Conservation (phyloP, 1,140 invertebrate species). For the Drosophila littoralis region DNA sequence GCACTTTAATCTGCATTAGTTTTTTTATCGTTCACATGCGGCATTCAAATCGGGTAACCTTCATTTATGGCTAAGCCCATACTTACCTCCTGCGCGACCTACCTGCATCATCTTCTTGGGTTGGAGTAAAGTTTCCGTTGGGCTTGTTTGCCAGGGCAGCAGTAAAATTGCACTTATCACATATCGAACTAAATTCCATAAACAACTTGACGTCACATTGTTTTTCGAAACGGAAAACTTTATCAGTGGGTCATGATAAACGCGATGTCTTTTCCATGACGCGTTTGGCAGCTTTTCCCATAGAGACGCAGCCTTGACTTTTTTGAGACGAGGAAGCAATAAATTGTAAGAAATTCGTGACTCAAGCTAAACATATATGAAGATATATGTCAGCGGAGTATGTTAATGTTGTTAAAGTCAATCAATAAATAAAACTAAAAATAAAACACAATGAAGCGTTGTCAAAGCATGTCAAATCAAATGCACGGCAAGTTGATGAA, state of each 20-base stretch:
- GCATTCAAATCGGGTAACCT: not conserved
- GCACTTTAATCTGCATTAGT: not conserved
- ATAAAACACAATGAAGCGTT: conserved; percentile 51
- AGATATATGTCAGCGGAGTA: not conserved
- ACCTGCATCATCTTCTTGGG: not conserved
- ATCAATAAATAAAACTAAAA: conserved; percentile 45
- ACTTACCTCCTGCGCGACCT: conserved; percentile 1
- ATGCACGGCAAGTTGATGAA: conserved; percentile 10
- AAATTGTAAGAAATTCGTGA: not conserved
- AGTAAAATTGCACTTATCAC: conserved; percentile 5
- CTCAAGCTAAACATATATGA: too few relatives aligned
- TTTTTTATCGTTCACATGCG: not conserved
- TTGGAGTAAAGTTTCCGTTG: conserved; percentile 3
- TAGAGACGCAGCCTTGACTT: not conserved
- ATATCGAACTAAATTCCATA: not conserved
- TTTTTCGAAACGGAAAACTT: conserved; percentile 5
- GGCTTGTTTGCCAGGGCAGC: not conserved
- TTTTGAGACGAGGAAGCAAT: conserved; percentile 7
- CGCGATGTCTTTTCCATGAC: conserved; percentile 15
- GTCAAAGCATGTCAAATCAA: conserved; percentile 30
- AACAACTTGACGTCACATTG: conserved; percentile 7
- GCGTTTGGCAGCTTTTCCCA: conserved; percentile 6
- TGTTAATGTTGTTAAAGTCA: conserved; percentile 39
- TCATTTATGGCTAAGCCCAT: not conserved
- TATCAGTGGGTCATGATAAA: not conserved